phyloP scores from a whole-genome alignment of 2,797 vertebrate species.

The Gymnopithys bicolor region DNA sequence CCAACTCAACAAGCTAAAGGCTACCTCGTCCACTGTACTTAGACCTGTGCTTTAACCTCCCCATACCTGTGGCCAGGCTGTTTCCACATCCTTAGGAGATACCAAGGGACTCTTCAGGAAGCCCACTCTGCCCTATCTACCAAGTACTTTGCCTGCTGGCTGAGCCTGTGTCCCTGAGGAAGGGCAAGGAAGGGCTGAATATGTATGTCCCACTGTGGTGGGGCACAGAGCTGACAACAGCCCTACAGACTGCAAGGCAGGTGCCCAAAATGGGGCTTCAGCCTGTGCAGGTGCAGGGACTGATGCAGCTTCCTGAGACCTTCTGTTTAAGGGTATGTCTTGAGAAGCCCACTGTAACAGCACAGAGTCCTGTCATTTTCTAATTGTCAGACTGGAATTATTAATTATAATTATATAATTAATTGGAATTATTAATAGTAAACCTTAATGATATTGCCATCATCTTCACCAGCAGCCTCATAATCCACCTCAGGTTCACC shows the following conservation, averaged over 20 bases:
- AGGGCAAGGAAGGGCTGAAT: neutral
- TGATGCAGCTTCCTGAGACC: neutral
- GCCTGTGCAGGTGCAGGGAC: neutral
- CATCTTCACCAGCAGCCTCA: neutral
- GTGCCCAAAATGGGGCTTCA: neutral
- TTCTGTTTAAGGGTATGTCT: neutral
- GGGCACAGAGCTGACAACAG: neutral
- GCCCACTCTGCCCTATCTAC: neutral
- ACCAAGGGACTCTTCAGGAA: neutral
- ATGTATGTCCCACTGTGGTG: accelerated
- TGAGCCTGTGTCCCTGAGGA: neutral
- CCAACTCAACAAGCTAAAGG: neutral
- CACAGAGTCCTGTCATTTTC: neutral
- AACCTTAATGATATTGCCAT: neutral
- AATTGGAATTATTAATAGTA: neutral
- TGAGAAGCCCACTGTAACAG: neutral
- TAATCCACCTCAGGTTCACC: neutral
- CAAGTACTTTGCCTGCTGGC: neutral
- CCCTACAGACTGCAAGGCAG: neutral
- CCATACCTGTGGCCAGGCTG: neutral
- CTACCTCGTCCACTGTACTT: neutral
- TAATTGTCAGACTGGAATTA: neutral
- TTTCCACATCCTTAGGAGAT: neutral
- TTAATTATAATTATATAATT: no score
- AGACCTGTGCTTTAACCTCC: neutral